A percentile compares a stretch with the other conserved stretches of the same genome.
Conservation (phyloP, 2,797 vertebrate genomes). For the Emydoidea blandingii region DNA sequence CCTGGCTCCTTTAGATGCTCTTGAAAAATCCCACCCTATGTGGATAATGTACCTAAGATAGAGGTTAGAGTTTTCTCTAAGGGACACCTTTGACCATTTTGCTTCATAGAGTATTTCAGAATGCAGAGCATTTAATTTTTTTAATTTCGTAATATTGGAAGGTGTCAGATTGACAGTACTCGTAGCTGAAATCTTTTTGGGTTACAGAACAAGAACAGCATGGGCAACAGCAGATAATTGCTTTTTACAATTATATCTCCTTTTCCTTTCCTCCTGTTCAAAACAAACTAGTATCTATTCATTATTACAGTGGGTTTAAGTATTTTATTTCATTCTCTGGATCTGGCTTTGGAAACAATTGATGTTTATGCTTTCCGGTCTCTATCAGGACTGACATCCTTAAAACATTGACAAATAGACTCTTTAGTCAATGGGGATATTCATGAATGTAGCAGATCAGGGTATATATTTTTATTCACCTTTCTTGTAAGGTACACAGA, state of each 20-base stretch:
- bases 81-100: neutral
- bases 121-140: neutral
- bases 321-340: neutral
- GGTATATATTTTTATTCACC: neutral
- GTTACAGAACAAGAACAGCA: neutral
- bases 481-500: neutral
- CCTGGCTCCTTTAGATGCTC: rapidly evolving
- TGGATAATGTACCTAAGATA: neutral
- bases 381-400: neutral
- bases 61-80: neutral
- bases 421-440: neutral
- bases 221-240: neutral
- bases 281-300: neutral
- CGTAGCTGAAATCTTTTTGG: neutral
- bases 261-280: neutral
- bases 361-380: neutral
- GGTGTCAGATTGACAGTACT: neutral
- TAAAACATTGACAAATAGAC: neutral
- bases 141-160: neutral
- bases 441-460: neutral
- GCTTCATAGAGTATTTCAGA: neutral
- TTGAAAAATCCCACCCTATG: neutral
- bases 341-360: neutral
- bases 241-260: neutral
- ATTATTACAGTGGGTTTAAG: neutral